Percentiles rank a stretch among this genome's conserved stretches.
Evolutionary conservation across 2,888 invertebrate species (phyloP).

Genomic region (Tillus elongatus): DNA sequence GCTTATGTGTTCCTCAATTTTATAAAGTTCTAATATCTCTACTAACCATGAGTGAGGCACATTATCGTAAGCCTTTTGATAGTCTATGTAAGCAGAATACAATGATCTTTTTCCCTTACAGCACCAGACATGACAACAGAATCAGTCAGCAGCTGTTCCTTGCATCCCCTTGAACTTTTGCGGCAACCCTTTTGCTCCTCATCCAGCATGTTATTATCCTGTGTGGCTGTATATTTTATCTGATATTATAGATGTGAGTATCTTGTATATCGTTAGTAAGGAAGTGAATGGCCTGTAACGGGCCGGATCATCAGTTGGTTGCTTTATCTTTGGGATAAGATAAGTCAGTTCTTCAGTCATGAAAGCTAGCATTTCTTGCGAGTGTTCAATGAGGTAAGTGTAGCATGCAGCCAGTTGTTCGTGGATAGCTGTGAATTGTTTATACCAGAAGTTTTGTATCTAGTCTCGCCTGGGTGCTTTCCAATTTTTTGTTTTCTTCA

Average conservation of each 20-base stretch:
- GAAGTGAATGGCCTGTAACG: neutral
- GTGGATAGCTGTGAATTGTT: neutral
- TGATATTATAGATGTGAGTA: neutral
- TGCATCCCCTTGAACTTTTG: neutral
- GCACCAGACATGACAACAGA: neutral
- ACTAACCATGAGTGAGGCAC: conserved; percentile 5
- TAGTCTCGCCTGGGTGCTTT: neutral
- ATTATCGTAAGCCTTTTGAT: conserved; percentile 3
- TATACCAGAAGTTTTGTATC: conserved; percentile 5
- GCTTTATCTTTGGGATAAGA: neutral
- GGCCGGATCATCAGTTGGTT: neutral
- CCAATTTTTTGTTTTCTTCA: neutral
- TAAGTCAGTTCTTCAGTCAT: conserved; percentile 1
- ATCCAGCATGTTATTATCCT: neutral
- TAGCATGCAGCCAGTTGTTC: neutral
- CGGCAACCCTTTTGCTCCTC: conserved; percentile 1
- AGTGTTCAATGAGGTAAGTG: neutral
- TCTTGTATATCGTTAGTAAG: conserved; percentile 7
- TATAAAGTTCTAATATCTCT: neutral
- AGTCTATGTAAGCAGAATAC: conserved; percentile 4
- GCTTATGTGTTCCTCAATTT: neutral
- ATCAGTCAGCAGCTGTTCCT: conserved; percentile 6
- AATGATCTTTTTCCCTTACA: conserved; percentile 2
- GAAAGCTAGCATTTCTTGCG: neutral
- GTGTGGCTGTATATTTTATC: neutral